Evolutionary conservation across 2,113 vertebrate species (phyloP), one percentile per base, ranked within the genome.

Genomic region (Pogona vitticeps): DNA sequence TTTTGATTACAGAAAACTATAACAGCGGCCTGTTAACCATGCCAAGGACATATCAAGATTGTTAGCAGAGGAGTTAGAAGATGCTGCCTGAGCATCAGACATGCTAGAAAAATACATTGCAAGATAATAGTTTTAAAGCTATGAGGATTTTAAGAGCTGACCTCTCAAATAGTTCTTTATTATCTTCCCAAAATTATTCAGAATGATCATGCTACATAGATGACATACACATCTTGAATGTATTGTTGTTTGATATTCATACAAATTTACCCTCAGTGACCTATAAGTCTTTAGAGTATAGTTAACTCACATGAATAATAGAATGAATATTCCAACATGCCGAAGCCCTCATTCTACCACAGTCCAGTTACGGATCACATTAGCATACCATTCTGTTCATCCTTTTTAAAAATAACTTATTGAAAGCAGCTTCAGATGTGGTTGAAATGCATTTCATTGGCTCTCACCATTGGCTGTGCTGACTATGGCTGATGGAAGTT

Each of bases 1-100:
- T 82, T 76, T 82, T 89, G 78, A 73, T n/a, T 80, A 52, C 56
- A 42, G 78, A 86, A 18, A 83, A 81, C 36, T 1, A 8, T 71
- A 26, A 76, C 84, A 28, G 75, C 73, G 92, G 77, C 20, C 6
- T 61, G 9, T 83, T 76, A 26, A 61, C 21, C 78, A 1, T 38
- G 21, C 42, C 65, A 40, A 83, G n/a, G 40, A 8, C 70, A 14
- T 33, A 78, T 52, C 40, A 52, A 77, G 59, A 70, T 28, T 68
- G 75, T 18, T 23, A 82, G 13, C 13, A 59, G 12, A 73, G 15
- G 7, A 84, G 59, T 1, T 0, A 0, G 3, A 42, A 28, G 76
- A 72, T 28, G 13, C 56, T 21, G 26, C 76, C 14, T 1, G 28
- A 77, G 76, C 46, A 84, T 1, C 56, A 63, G 73, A 68, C 33